phyloP scores from a whole-genome alignment of 2,797 vertebrate species.

The Syngnathus acus region DNA sequence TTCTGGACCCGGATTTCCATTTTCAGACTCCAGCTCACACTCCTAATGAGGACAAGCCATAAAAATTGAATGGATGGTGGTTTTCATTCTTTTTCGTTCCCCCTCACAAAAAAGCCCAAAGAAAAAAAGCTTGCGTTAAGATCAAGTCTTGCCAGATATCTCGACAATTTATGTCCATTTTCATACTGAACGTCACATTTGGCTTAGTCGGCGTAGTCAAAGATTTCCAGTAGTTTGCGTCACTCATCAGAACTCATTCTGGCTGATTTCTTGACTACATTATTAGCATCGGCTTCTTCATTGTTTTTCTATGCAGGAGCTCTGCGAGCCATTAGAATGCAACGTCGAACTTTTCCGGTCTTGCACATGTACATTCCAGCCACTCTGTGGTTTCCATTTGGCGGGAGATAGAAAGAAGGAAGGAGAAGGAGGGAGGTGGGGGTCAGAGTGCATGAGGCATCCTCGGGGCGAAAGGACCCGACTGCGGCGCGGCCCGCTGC shows the following conservation, averaged over 20 bases:
- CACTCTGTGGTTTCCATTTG: conserved; percentile 67
- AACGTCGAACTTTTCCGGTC: conserved; percentile 35
- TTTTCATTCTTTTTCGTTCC: too few relatives aligned
- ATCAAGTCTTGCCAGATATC: too few relatives aligned
- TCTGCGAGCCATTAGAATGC: conserved; percentile 6
- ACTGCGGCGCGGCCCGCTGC: conserved; percentile 40
- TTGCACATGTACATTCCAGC: conserved; percentile 42
- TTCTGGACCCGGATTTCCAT: too few relatives aligned
- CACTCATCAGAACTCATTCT: conserved; percentile 36
- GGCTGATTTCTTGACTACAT: conserved; percentile 41
- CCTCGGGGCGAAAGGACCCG: conserved; percentile 35
- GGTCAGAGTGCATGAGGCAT: not conserved
- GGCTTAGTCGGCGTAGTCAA: not conserved
- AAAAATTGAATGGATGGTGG: too few relatives aligned
- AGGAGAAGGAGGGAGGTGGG: not conserved
- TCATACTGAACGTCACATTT: not conserved
- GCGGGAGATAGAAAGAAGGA: conserved; percentile 47
- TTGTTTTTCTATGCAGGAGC: not conserved
- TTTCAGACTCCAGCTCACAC: too few relatives aligned
- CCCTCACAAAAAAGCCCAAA: too few relatives aligned
- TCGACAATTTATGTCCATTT: not conserved
- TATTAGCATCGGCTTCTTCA: conserved; percentile 32
- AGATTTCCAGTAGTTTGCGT: conserved; percentile 1
- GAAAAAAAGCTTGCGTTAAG: too few relatives aligned
- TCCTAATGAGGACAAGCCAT: too few relatives aligned